Percentiles rank a stretch among this genome's conserved stretches.
These are phyloP conservation scores for Oreochromis aureus DNA, from an alignment of 2,113 vertebrate genomes.

Conservation along the genomic window DNA sequence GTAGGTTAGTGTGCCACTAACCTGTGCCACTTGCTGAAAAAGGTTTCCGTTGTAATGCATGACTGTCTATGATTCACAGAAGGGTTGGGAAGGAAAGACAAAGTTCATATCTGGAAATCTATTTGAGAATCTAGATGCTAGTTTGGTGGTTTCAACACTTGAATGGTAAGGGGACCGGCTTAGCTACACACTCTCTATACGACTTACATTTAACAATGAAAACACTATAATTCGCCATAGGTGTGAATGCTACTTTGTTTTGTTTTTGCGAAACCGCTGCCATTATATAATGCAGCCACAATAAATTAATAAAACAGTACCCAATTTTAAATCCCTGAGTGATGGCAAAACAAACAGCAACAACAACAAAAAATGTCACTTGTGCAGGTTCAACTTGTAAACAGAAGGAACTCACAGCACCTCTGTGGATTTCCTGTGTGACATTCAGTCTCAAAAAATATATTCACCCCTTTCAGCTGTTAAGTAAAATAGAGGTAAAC, in stretches of 20 bases:
- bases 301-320: background rate
- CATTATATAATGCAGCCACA: background rate
- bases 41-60: background rate
- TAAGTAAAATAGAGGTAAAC: background rate
- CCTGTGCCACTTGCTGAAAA: background rate
- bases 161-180: background rate
- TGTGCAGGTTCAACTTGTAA: background rate
- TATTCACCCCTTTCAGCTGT: background rate
- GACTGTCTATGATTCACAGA: background rate
- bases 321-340: background rate
- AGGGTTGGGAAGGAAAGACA: background rate
- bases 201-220: background rate
- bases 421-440: slow-evolving; percentile 23
- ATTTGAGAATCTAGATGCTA: background rate
- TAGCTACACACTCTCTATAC: background rate
- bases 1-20: background rate
- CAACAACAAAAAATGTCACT: background rate
- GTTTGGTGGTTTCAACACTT: background rate
- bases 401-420: background rate
- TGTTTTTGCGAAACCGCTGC: background rate
- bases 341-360: background rate
- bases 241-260: background rate
- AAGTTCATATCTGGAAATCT: background rate
- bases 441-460: background rate
- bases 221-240: background rate